Percentiles rank a stretch among this genome's conserved stretches.
These are phyloP conservation scores for Erynnis tages DNA, from an alignment of 2,888 invertebrate species.

Conservation along the genomic window DNA sequence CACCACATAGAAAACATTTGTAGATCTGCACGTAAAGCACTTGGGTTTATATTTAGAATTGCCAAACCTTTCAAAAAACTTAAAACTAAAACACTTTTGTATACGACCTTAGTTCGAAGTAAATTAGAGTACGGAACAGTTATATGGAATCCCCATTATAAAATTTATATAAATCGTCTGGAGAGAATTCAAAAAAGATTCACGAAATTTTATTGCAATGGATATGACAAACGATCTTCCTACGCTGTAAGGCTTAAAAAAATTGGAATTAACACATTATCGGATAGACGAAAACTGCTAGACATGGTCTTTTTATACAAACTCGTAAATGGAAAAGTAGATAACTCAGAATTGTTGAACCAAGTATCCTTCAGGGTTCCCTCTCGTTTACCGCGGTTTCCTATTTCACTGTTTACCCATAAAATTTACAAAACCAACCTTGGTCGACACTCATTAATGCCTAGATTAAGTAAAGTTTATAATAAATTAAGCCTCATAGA, in stretches of 20 bases:
- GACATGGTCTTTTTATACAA: constrained; percentile 6
- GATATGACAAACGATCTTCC: background rate
- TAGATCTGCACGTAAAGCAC: constrained; percentile 5
- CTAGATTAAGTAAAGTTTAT: background rate
- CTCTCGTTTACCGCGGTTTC: constrained; percentile 7
- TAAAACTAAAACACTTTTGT: constrained; percentile 1
- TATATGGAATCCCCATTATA: constrained; percentile 9
- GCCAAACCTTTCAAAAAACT: constrained; percentile 4
- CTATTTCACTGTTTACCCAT: background rate
- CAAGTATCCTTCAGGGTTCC: constrained; percentile 3
- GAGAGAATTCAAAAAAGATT: constrained; percentile 6
- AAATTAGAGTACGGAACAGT: constrained; percentile 6
- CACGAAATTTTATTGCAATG: constrained; percentile 1
- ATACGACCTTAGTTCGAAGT: background rate
- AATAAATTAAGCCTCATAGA: background rate
- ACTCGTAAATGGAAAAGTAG: background rate
- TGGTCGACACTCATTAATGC: constrained; percentile 1
- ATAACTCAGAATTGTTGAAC: constrained; percentile 6
- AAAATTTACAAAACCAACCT: constrained; percentile 3
- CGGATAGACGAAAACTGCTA: background rate
- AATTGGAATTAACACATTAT: background rate
- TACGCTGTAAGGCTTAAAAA: background rate
- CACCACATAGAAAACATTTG: constrained; percentile 3
- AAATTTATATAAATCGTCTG: constrained; percentile 4
- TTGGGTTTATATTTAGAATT: constrained; percentile 11